Base-by-base conservation (phyloP, 2,888 invertebrate genomes). In the Chloroclystis v-ata region DNA sequence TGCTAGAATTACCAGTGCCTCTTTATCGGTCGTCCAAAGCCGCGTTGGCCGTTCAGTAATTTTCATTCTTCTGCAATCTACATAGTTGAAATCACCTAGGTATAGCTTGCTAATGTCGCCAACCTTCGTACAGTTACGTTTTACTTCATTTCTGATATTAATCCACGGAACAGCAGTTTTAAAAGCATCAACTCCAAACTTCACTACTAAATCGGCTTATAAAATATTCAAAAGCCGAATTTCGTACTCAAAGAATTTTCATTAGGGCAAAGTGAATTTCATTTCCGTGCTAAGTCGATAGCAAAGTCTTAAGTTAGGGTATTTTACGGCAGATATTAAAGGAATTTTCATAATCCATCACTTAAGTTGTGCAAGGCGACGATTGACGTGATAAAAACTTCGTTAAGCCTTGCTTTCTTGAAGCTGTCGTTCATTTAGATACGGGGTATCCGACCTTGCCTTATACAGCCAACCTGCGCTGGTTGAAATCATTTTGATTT, bases 321-420 rank as follows among this genome's bases (percentile, higher is more conserved):
- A 72, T 78, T 77, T 69, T 58, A 57, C 56, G 54, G 58, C 60
- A 59, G 75, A 74, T 79, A 82, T 80, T 78, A 75, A 70, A 72
- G 75, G 77, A 82, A 81, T 83, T 82, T 77, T 78, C 74, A 76
- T 82, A 82, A 82, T 82, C 81, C 77, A 81, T 81, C 80, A 78
- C 60, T 67, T 61, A 61, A 59, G 57, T 50, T 46, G 39, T 57
- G 48, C 49, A 61, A 56, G 50, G 57, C 49, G 55, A 59, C 56
- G 52, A 57, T 49, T 35, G 26, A 29, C 32, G 28, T 44, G 54
- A 58, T 58, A 56, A 58, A 57, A 58, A 51, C 39, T 52, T 54
- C 45, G 42, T 52, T 57, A 49, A 38, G 4, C 37, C 37, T 37
- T 37, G 35, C 11, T 37, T 37, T 12, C 35, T 24, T 37, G 12